A percentile compares a stretch with the other conserved stretches of the same genome.
Conservation (phyloP, 2,888 invertebrate species). For the Brachylomia viminalis region DNA sequence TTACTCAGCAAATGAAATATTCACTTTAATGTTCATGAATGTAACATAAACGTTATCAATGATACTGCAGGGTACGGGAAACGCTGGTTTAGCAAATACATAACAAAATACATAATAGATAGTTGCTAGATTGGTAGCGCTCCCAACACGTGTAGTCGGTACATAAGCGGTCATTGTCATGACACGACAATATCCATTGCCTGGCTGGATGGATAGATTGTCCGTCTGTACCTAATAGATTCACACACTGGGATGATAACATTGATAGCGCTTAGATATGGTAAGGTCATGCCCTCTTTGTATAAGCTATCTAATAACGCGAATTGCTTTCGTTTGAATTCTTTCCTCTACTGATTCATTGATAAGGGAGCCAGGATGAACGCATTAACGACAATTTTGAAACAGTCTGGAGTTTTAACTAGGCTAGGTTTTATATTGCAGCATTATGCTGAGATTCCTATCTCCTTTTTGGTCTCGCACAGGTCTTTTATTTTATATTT, state of each 20-base stretch:
- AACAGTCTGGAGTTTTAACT: too few relatives aligned
- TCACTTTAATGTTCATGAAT: neutral
- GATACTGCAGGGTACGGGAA: neutral
- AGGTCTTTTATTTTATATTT: too few relatives aligned
- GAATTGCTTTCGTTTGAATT: neutral
- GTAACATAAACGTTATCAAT: neutral
- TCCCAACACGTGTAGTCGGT: slow-evolving; percentile 9
- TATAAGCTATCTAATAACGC: neutral
- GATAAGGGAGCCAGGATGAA: too few relatives aligned
- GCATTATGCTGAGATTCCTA: too few relatives aligned
- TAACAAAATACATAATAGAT: neutral
- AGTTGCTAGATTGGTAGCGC: slow-evolving; percentile 13
- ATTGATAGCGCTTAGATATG: neutral
- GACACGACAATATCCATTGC: slow-evolving; percentile 45
- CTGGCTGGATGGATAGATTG: slow-evolving; percentile 30
- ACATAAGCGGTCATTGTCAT: slow-evolving; percentile 41
- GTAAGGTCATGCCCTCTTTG: neutral
- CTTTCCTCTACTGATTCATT: too few relatives aligned
- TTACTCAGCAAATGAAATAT: neutral
- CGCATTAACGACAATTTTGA: too few relatives aligned
- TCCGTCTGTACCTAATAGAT: slow-evolving; percentile 40
- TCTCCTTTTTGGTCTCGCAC: too few relatives aligned
- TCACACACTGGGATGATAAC: slow-evolving; percentile 24
- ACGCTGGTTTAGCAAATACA: neutral
- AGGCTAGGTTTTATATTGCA: too few relatives aligned